Evolutionary conservation across 2,113 vertebrate genomes (phyloP), one percentile per base, ranked within the genome.

Genomic region (Hypanus sabinus): DNA sequence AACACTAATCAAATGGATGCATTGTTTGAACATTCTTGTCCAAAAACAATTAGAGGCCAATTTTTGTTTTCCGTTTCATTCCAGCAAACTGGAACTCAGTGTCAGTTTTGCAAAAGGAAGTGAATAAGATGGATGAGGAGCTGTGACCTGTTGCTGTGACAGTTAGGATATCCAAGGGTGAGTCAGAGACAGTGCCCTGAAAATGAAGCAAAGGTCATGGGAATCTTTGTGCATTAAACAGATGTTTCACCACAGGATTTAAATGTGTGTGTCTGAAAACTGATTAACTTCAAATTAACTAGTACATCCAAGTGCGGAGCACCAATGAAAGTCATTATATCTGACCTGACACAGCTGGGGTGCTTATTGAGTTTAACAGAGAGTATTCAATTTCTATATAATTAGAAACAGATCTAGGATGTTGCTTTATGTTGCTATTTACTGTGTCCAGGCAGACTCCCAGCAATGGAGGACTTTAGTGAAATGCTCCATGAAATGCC

Each of bases 211-310:
- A 75, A 93, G 91, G 91, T 93, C 91, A 75, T 93, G 91, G 70
- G 91, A 93, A 93, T 73, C 24, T 73, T 93, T 93, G 68, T 46
- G 55, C 0, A 36, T 68, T 55, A 93, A 93, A 93, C 70, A 93
- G 70, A 93, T 93, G 91, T 93, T 71, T 73, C 36, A 93, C 70
- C 33, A 30, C 62, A 93, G 68, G 36, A 71, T 38, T 88, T 71
- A 71, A 92, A 68, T 27, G 18, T 93, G 91, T 24, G 14, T 93
- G 68, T 55, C 91, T 93, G 70, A 36, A 71, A 38, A 73, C 65
- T 33, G 36, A 27, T 55, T 93, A 36, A 93, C 90, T 71, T 93
- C 36, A n/a, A 46, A 38, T 68, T 93, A 36, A 55, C 20, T 46
- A 14, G 70, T 73, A 46, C 10, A 93, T 71, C 73, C 73, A 75